A percentile compares a stretch with the other conserved stretches of the same genome.
Evolutionary conservation across 2,888 invertebrate genomes (phyloP).

Genomic region (Geotrupes spiniger): DNA sequence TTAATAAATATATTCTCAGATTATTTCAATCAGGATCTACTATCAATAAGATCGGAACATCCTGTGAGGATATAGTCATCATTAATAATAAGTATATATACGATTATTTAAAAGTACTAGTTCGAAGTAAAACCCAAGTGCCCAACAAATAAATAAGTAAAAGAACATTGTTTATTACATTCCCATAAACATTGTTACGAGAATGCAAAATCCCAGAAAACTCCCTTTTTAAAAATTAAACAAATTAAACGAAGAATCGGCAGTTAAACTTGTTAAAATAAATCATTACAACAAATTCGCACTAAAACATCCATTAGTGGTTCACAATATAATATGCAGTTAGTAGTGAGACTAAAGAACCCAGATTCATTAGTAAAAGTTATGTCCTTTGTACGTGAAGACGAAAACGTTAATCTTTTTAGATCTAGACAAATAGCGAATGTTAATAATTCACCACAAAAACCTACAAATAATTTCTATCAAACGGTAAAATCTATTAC

Average conservation of each 20-base stretch:
- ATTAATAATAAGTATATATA: too few species aligned
- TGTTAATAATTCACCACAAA: too few species aligned
- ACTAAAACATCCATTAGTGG: constrained; percentile 11
- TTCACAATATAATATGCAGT: constrained; percentile 7
- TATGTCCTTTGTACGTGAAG: constrained; percentile 5
- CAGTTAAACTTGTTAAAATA: constrained; percentile 8
- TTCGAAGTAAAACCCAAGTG: too few species aligned
- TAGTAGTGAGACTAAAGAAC: constrained; percentile 8
- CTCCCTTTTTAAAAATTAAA: constrained; percentile 12
- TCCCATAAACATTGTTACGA: not conserved
- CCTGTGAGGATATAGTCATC: too few species aligned
- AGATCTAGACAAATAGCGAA: not conserved
- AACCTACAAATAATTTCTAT: too few species aligned
- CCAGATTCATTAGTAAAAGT: constrained; percentile 9
- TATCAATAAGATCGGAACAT: constrained; percentile 3
- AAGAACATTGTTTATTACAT: too few species aligned
- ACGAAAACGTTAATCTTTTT: constrained; percentile 7
- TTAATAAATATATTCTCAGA: constrained; percentile 10
- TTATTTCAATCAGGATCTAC: constrained; percentile 8
- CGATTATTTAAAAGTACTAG: too few species aligned
- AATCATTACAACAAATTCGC: constrained; percentile 5
- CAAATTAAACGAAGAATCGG: not conserved
- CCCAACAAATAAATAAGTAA: too few species aligned
- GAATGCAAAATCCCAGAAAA: constrained; percentile 3
- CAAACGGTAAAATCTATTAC: too few species aligned